A percentile compares a stretch with the other conserved stretches of the same genome.
These are phyloP conservation scores for Emys orbicularis DNA, from an alignment of 2,797 vertebrate species.

Conservation along the genomic window DNA sequence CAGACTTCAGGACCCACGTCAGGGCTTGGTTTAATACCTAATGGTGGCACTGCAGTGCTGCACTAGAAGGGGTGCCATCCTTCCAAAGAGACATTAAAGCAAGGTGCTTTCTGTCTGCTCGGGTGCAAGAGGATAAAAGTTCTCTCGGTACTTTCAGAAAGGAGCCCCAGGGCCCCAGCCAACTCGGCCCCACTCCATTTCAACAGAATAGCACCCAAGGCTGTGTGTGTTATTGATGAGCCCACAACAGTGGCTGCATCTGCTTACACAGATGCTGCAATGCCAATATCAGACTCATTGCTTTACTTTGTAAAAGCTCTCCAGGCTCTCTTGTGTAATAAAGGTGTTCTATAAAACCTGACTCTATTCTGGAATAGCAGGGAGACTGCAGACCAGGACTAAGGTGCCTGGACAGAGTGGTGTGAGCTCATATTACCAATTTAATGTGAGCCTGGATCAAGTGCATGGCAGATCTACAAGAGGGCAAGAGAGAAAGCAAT, in stretches of 20 bases:
- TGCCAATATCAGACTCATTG: background rate
- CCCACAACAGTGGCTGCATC: constrained; percentile 38
- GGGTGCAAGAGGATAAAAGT: background rate
- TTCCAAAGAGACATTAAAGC: background rate
- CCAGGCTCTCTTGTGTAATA: constrained; percentile 47
- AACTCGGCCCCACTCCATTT: background rate
- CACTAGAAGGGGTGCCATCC: rapidly evolving
- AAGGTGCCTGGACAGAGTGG: background rate
- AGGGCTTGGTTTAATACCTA: background rate
- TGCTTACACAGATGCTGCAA: constrained; percentile 13
- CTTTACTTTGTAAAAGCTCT: background rate
- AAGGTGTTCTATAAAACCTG: constrained; percentile 23
- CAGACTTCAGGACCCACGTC: background rate
- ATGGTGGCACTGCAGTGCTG: background rate
- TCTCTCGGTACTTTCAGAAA: background rate
- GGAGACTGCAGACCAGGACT: constrained; percentile 23
- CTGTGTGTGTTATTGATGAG: constrained; percentile 42
- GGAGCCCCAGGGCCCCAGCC: background rate
- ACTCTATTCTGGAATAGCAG: constrained; percentile 52
- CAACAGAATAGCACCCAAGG: constrained; percentile 11
- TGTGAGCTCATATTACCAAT: constrained; percentile 24
- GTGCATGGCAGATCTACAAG: constrained; percentile 8
- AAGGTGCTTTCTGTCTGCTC: background rate
- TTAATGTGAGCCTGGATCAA: constrained; percentile 28
- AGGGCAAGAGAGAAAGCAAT: background rate